Base-by-base conservation (phyloP, 2,113 vertebrate genomes). In the Plecotus auritus region DNA sequence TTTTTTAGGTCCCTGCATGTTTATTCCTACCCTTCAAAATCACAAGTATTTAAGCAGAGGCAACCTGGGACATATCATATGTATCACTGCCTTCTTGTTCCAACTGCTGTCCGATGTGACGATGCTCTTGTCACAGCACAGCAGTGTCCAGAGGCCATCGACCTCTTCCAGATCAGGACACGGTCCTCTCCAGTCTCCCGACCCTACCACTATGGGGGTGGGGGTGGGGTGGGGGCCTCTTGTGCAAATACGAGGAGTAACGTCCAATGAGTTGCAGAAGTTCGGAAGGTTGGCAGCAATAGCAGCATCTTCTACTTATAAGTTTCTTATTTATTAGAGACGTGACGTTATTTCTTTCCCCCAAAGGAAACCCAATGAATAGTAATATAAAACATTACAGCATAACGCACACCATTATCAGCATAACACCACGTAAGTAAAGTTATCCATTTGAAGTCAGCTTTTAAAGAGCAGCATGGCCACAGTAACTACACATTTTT, bases 21-120 rank as follows among this genome's bases (percentile, higher is more conserved):
- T 85, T 88, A 95, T 47, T 82, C 88, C 45, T 18, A 51, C 7
- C 32, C 54, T 92, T 72, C 40, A 76, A 93, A 95, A 61, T 67
- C 49, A 80, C 17, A 92, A 87, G 23, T 12, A 11, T 5, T 61
- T 86, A 72, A 88, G 20, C 5, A 82, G 94, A 81, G 16, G 10
- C n/a, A 12, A 64, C 47, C 14, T 66, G 14, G 23, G 74, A 59
- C 14, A 80, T 69, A 26, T 56, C 12, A 28, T 26, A 81, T 28
- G 49, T 85, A 49, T 20, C 42, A 47, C 0, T 37, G 30, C 20
- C 3, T 54, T 54, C 51, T 78, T 87, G 85, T 37, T 30, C 89
- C 13, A 92, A 20, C 45, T 54, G 84, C 51, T 59, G 30, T 47
- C 45, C 28, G n/a, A 13, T 32, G 7, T n/a, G 2, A 74, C 59